These are phyloP conservation scores for Lysandra coridon DNA, from an alignment of 2,888 invertebrate species.

Conservation along the genomic window DNA sequence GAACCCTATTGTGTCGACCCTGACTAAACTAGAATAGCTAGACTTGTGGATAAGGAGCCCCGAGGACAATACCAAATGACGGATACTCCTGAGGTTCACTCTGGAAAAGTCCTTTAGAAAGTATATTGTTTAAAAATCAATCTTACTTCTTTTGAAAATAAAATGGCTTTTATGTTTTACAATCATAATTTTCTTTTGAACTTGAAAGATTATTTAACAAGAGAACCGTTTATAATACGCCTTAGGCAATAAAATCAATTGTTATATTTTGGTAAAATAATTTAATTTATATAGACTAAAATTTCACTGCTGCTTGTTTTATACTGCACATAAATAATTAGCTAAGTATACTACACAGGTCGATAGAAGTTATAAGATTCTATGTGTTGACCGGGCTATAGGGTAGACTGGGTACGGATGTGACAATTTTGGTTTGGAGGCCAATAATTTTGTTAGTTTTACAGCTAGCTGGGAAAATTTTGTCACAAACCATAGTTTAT, in stretches of 20 bases:
- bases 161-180: not conserved
- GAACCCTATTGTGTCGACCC: slow-evolving; percentile 28
- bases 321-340: too few relatives aligned
- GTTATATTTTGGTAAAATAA: not conserved
- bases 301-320: too few relatives aligned
- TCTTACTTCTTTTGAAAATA: not conserved
- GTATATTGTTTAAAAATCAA: slow-evolving; percentile 23
- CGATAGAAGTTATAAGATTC: too few relatives aligned
- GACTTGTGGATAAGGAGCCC: slow-evolving; percentile 26
- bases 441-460: too few relatives aligned
- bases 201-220: not conserved
- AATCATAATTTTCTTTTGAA: not conserved
- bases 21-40: slow-evolving; percentile 25
- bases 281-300: not conserved
- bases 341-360: too few relatives aligned
- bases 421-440: too few relatives aligned
- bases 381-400: too few relatives aligned
- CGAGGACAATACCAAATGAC: slow-evolving; percentile 28
- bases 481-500: too few relatives aligned
- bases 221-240: not conserved
- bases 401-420: too few relatives aligned
- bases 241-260: not conserved
- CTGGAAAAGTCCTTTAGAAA: slow-evolving; percentile 10
- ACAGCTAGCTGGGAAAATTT: too few relatives aligned
- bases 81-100: slow-evolving; percentile 26